Evolutionary conservation across 2,113 vertebrate species (phyloP).

Genomic region (Henicopernis longicauda): DNA sequence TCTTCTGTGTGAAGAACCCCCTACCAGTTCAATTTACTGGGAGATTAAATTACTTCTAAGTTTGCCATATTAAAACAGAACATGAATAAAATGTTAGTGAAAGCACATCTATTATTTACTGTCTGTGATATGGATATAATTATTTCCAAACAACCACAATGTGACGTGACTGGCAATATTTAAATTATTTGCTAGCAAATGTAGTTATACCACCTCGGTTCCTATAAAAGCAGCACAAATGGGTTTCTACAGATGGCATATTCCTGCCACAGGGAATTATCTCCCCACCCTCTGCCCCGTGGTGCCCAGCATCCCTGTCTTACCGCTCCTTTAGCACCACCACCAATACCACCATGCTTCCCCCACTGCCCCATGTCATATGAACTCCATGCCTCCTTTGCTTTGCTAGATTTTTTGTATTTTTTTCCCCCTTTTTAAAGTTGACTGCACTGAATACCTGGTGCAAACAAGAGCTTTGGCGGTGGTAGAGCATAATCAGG

Average conservation of each 20-base stretch:
- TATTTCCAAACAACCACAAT: constrained; percentile 86
- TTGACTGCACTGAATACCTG: background rate
- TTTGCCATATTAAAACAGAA: constrained; percentile 91
- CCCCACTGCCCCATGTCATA: background rate
- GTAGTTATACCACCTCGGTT: background rate
- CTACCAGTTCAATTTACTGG: constrained; percentile 88
- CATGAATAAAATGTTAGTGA: constrained; percentile 84
- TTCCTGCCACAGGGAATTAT: background rate
- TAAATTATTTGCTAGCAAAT: constrained; percentile 73
- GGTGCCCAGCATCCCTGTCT: background rate
- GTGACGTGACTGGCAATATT: constrained; percentile 83
- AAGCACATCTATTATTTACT: constrained; percentile 91
- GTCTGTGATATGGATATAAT: constrained; percentile 94
- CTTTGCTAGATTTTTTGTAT: background rate
- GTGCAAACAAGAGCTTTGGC: background rate
- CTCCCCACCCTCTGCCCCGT: background rate
- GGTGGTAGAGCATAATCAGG: background rate
- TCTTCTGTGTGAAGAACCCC: constrained; percentile 87
- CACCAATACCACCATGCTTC: background rate
- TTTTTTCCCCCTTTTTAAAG: background rate
- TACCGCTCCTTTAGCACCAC: background rate
- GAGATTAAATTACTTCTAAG: constrained; percentile 93
- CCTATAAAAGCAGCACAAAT: constrained; percentile 5
- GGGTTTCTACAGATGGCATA: background rate
- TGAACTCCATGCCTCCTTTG: background rate